These are phyloP conservation scores for Harpagoxenus sublaevis DNA, from an alignment of 2,888 invertebrate genomes.

Conservation along the genomic window DNA sequence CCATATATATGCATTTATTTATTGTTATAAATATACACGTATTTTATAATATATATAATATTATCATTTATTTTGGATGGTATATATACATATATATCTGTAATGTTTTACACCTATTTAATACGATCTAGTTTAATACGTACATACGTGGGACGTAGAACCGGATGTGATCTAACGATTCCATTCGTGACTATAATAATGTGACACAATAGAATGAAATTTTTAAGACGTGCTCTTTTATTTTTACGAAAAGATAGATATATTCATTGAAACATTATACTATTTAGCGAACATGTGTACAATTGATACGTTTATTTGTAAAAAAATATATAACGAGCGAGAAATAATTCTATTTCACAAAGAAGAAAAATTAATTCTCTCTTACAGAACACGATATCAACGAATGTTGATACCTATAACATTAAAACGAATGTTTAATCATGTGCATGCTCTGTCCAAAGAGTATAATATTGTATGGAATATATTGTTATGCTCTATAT, in stretches of 20 bases:
- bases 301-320: conserved; percentile 37
- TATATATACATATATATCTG: conserved; percentile 44
- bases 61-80: conserved; percentile 49
- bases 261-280: neutral
- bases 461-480: conserved; percentile 44
- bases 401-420: conserved; percentile 22
- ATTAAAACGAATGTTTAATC: conserved; percentile 40
- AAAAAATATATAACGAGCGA: conserved; percentile 5
- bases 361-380: conserved; percentile 12
- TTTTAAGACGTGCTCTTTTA: conserved; percentile 9
- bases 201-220: neutral
- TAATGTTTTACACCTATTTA: conserved; percentile 49
- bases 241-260: conserved; percentile 36
- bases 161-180: conserved; percentile 30
- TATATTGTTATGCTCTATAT: conserved; percentile 49
- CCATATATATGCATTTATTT: conserved; percentile 69
- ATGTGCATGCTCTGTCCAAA: conserved; percentile 50
- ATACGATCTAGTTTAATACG: conserved; percentile 44
- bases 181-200: conserved; percentile 27
- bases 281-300: conserved; percentile 13
- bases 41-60: conserved; percentile 59
- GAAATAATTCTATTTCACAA: conserved; percentile 30
- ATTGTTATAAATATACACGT: conserved; percentile 62
- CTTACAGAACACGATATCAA: conserved; percentile 24
- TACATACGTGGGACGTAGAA: conserved; percentile 50